Conservation (phyloP, 1,140 invertebrate species). For the Cyclargus thomasi region DNA sequence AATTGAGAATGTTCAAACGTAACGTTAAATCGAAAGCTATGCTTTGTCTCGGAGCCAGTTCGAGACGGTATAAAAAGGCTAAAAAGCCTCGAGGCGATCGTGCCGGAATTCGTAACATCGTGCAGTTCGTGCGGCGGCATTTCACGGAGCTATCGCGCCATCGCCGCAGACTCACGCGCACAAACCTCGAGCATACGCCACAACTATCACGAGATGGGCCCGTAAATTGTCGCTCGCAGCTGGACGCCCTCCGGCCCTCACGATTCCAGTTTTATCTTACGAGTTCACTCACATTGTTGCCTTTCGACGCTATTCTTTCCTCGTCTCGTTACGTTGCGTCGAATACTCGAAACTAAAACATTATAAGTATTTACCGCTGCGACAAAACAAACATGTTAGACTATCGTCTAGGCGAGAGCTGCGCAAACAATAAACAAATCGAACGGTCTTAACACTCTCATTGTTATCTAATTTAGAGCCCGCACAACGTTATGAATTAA, state of each 20-base stretch:
- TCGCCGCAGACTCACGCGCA: constrained; percentile 33
- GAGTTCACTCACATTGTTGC: constrained; percentile 19
- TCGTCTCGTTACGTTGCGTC: neutral
- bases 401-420: neutral
- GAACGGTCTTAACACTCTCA: neutral
- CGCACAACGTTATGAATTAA: constrained; percentile 9
- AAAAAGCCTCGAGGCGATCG: constrained; percentile 46
- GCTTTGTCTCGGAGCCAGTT: constrained; percentile 24
- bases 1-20: constrained; percentile 50
- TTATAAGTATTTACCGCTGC: neutral
- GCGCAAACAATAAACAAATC: neutral
- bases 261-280: constrained; percentile 21
- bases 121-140: constrained; percentile 66
- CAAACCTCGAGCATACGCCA: constrained; percentile 64
- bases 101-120: constrained; percentile 51
- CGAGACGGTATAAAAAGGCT: constrained; percentile 29
- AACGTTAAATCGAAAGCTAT: constrained; percentile 49
- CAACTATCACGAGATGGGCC: constrained; percentile 46
- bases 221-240: constrained; percentile 62
- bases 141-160: constrained; percentile 61
- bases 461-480: constrained; percentile 11
- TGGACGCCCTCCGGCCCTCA: constrained; percentile 39
- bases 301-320: constrained; percentile 10
- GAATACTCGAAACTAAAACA: neutral
- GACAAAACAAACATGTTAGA: neutral